These are phyloP conservation scores for Rostratula benghalensis DNA, from an alignment of 2,113 vertebrate species.

Conservation along the genomic window DNA sequence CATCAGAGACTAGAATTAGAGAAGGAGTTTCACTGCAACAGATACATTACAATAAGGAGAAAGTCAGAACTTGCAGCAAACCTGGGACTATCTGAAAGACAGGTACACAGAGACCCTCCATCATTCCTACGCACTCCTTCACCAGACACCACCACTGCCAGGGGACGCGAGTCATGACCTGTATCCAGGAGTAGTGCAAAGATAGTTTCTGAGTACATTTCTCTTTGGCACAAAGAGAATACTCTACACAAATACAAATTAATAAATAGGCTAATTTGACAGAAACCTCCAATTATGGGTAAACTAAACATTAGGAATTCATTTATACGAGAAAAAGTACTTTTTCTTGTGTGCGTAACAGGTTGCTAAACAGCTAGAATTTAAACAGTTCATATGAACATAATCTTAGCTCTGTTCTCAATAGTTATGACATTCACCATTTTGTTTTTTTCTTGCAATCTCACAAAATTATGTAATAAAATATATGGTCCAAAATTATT, in stretches of 20 bases:
- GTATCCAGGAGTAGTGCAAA: neutral
- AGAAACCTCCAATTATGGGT: neutral
- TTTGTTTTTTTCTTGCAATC: neutral
- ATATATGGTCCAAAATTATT: neutral
- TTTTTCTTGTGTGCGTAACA: neutral
- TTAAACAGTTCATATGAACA: neutral
- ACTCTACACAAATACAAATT: neutral
- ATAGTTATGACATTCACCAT: neutral
- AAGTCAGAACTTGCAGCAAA: conserved; percentile 92
- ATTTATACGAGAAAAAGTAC: neutral
- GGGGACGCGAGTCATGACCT: neutral
- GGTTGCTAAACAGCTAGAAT: neutral
- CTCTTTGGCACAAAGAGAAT: neutral
- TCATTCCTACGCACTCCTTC: neutral
- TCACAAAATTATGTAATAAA: no score
- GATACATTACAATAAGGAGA: conserved; percentile 93
- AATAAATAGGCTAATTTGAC: neutral
- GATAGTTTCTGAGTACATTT: neutral
- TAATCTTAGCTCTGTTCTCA: neutral
- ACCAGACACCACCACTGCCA: neutral
- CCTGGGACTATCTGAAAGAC: conserved; percentile 94
- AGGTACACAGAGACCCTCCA: conserved; percentile 77
- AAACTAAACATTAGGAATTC: neutral
- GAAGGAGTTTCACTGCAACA: conserved; percentile 96
- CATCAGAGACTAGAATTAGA: conserved; percentile 95